Conservation (phyloP, 2,888 invertebrate genomes). For the Alloplasta piceator region DNA sequence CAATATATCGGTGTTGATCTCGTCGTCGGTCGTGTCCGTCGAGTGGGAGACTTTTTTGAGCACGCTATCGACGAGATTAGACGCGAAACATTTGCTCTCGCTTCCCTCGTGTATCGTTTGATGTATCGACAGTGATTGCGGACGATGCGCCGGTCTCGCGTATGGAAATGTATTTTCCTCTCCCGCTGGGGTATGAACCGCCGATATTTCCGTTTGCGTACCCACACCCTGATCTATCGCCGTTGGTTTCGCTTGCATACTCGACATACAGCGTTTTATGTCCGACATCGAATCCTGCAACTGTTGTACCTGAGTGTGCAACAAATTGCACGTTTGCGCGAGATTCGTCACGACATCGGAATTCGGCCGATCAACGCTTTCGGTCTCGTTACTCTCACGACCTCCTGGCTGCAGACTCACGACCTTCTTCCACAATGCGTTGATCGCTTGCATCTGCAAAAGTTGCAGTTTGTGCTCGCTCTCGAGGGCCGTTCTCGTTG, state of each 20-base stretch:
- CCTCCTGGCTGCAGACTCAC: conserved; percentile 86
- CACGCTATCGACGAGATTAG: conserved; percentile 75
- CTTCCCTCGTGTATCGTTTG: conserved; percentile 80
- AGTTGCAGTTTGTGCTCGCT: conserved; percentile 94
- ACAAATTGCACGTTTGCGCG: conserved; percentile 89
- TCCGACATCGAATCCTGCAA: conserved; percentile 92
- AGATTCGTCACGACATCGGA: conserved; percentile 89
- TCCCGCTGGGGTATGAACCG: conserved; percentile 88
- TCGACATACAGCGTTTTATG: conserved; percentile 89
- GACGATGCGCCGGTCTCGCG: conserved; percentile 74
- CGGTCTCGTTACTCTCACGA: conserved; percentile 73
- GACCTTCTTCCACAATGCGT: conserved; percentile 94
- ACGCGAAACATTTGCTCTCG: conserved; percentile 76
- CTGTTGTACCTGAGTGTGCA: conserved; percentile 92
- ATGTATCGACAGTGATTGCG: conserved; percentile 79
- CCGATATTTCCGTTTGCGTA: conserved; percentile 93
- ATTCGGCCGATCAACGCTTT: conserved; percentile 82
- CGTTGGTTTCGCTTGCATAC: conserved; percentile 73
- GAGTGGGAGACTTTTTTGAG: conserved; percentile 80
- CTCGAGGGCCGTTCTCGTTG: conserved; percentile 92
- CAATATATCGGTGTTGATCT: conserved; percentile 79
- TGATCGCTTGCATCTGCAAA: conserved; percentile 95
- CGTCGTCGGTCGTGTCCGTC: conserved; percentile 80
- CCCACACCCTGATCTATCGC: conserved; percentile 84
- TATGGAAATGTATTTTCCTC: conserved; percentile 84